Base-by-base conservation (phyloP, 2,797 vertebrate genomes). In the Cryptoprocta ferox region DNA sequence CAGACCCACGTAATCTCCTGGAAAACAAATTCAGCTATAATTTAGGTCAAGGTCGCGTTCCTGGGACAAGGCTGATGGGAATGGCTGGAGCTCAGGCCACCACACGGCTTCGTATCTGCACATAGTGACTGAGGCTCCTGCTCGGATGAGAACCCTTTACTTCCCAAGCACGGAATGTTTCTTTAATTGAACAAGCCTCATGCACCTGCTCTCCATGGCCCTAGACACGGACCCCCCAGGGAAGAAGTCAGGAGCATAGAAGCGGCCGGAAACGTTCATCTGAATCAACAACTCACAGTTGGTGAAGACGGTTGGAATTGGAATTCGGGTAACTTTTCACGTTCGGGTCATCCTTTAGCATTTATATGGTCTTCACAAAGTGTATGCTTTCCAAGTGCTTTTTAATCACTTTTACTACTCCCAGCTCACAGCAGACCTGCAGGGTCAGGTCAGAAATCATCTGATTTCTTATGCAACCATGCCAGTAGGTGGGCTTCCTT, bases 1-100 rank as follows among this genome's bases (percentile, higher is more conserved):
- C 95, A 71, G 80, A 48, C 59, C 78, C 92, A 97, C 81, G 91
- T 94, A 95, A 97, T 98, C 97, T 98, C 76, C 89, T 88, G 84
- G 95, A 95, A 96, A 96, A 97, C 79, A 97, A 96, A 91, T 50
- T 73, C 88, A 87, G 61, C 76, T 68, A 82, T 95, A 97, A 98
- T 94, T 96, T 89, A 98, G 93, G 95, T 96, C 97, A 89, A 98
- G 75, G 65, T 59, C 96, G 68, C 93, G 96, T 97, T 97, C 89
- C 91, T 97, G 95, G 97, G 83, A 95, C 76, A 63, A 78, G 94
- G 93, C 76, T 37, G 66, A 97, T 96, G 97, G 94, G 96, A 98
- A 97, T 56, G 73, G 92, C 5, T 16, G 53, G 95, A 86, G 71
- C 26, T 91, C 68, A 89, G 0, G 1, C 92, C 89, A 78, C 95